phyloP scores from a whole-genome alignment of 1,140 invertebrate genomes.

The Zaprionus vittiger region DNA sequence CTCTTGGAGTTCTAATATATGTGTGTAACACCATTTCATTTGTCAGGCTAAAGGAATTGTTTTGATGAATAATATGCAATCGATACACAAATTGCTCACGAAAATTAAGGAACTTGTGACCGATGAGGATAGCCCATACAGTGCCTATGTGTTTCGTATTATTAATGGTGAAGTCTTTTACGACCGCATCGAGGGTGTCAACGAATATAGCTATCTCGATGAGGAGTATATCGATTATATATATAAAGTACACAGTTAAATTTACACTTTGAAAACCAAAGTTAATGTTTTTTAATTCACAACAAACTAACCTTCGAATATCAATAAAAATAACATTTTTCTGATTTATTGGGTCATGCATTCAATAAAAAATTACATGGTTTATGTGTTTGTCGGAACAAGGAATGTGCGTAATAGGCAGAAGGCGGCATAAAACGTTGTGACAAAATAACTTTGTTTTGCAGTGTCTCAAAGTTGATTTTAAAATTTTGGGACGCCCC shows the following conservation, averaged over 20 bases:
- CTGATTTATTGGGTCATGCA: too few species aligned
- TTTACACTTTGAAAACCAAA: neutral
- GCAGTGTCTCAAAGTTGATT: too few species aligned
- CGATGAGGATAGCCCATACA: slow-evolving; percentile 16
- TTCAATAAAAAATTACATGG: too few species aligned
- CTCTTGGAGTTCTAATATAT: too few species aligned
- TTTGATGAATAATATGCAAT: neutral
- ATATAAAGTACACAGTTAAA: neutral
- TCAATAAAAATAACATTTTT: too few species aligned
- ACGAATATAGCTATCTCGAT: slow-evolving; percentile 28
- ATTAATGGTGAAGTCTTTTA: neutral
- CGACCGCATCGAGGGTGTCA: neutral
- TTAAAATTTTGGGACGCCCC: too few species aligned
- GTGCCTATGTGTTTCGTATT: neutral
- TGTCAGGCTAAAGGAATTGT: neutral
- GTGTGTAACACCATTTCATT: neutral
- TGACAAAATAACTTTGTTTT: too few species aligned
- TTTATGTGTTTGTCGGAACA: too few species aligned
- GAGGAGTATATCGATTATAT: slow-evolving; percentile 24
- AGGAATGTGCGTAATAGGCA: too few species aligned
- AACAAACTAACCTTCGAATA: too few species aligned
- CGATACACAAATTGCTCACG: neutral
- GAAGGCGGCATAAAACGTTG: too few species aligned
- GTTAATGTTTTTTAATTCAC: too few species aligned
- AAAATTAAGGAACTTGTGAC: slow-evolving; percentile 3